Evolutionary conservation across 2,888 invertebrate species (phyloP).

Genomic region (Pollenia griseotomentosa): DNA sequence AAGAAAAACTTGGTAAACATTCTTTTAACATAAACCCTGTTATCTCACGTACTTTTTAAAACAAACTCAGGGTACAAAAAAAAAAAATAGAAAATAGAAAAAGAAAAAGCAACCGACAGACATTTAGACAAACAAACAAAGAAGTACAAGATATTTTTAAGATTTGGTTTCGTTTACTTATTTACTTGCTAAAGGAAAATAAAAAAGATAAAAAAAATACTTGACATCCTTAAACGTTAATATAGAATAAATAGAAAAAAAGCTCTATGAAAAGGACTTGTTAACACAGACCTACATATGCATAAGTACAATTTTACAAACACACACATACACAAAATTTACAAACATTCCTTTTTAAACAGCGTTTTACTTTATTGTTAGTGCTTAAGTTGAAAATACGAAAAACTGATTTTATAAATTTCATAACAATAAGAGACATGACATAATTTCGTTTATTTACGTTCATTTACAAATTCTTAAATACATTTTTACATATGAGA

Average conservation of each 20-base stretch:
- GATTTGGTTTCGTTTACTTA: slow-evolving; percentile 57
- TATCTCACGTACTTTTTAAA: slow-evolving; percentile 60
- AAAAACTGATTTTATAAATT: slow-evolving; percentile 51
- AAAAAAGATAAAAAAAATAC: slow-evolving; percentile 47
- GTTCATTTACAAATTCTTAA: not conserved
- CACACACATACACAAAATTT: not conserved
- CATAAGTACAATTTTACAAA: not conserved
- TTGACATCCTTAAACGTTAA: slow-evolving; percentile 70
- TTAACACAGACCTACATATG: slow-evolving; percentile 41
- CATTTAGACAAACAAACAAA: slow-evolving; percentile 17
- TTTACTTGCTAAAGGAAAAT: slow-evolving; percentile 33
- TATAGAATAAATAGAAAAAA: not conserved
- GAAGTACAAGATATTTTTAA: slow-evolving; percentile 36
- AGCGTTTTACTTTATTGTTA: not conserved
- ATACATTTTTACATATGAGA: not conserved
- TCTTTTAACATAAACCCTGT: slow-evolving; percentile 50
- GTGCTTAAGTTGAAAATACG: slow-evolving; percentile 12
- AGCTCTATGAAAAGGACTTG: slow-evolving; percentile 41
- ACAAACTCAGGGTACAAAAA: slow-evolving; percentile 31
- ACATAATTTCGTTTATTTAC: slow-evolving; percentile 42
- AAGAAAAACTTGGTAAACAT: slow-evolving; percentile 45
- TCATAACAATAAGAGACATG: slow-evolving; percentile 53
- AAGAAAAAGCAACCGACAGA: slow-evolving; percentile 13
- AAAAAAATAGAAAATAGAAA: not conserved
- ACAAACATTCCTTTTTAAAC: not conserved